Evolutionary conservation across 2,113 vertebrate species (phyloP).

Genomic region (Syngnathus scovelli): DNA sequence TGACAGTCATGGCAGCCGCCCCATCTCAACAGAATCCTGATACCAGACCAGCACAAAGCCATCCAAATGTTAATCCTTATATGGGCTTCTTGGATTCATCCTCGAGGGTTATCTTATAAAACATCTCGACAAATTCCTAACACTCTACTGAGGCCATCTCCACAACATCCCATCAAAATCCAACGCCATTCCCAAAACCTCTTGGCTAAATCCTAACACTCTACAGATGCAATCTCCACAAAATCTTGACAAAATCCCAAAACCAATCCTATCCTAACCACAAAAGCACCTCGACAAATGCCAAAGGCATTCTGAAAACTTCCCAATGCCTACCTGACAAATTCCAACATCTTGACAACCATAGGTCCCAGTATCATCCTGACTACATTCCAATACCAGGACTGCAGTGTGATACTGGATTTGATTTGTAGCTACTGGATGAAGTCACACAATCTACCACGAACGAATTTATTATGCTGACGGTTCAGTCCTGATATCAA

Average conservation of each 20-base stretch:
- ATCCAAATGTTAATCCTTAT: neutral
- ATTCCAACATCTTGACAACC: neutral
- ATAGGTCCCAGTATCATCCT: neutral
- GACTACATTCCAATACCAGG: neutral
- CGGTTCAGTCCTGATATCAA: neutral
- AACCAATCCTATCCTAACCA: neutral
- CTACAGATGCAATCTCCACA: neutral
- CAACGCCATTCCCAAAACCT: neutral
- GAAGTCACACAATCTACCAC: neutral
- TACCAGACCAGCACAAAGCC: neutral
- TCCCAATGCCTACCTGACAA: neutral
- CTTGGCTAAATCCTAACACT: neutral
- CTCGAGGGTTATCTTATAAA: neutral
- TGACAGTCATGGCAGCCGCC: slow-evolving; percentile 43
- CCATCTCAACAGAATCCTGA: neutral
- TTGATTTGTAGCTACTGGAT: neutral
- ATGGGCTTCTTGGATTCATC: neutral
- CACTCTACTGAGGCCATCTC: neutral
- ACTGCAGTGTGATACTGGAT: neutral
- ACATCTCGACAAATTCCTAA: neutral
- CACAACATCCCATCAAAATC: neutral
- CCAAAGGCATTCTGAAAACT: neutral
- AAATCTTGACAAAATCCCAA: neutral
- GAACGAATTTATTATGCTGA: neutral
- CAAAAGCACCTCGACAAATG: neutral